Evolutionary conservation across 2,888 invertebrate species (phyloP), one percentile per base, ranked within the genome.

Genomic region (Ochropleura plecta): DNA sequence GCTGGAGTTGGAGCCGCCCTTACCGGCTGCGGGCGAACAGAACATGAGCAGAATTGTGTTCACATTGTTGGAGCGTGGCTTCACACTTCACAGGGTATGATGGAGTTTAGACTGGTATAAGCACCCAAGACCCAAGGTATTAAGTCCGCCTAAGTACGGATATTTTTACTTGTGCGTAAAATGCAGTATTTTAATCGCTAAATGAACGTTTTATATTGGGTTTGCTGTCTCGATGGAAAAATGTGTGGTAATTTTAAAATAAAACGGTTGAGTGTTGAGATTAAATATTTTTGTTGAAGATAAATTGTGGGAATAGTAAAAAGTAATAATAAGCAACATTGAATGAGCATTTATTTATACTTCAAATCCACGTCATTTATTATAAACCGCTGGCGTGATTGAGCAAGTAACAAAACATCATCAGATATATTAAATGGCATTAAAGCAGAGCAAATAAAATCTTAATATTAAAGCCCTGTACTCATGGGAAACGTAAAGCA

Each of bases 1-100:
- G 57, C 94, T 93, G 70, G 92, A 55, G 90, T 65, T 57, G 73
- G 70, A 91, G 40, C 93, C 91, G 70, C 93, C 88, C 81, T 97
- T 96, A 57, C 95, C 93, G 65, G 95, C 95, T 95, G 89, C 30
- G 46, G 42, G 6, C 10, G 46, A 16, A 69, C 30, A 8, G 42
- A n/a, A 69, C 74, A 81, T 77, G 76, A 81, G 69, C 81, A 80
- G 77, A 79, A 57, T 72, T 67, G 72, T 74, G 80, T 78, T 78
- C 82, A 49, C 16, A 18, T 14, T 20, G n/a, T 4, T 2, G 5
- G 48, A 49, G 10, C 10, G 6, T 46, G 18, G 30, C 8, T 8
- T 59, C 46, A 12, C 14, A 46, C 18, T n/a, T 30, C 30, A 10
- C 18, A 7, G 18, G 51, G 53, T 42, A 30, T 30, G 16, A 42